Evolutionary conservation across 2,113 vertebrate genomes (phyloP).

Genomic region (Podilymbus podiceps): DNA sequence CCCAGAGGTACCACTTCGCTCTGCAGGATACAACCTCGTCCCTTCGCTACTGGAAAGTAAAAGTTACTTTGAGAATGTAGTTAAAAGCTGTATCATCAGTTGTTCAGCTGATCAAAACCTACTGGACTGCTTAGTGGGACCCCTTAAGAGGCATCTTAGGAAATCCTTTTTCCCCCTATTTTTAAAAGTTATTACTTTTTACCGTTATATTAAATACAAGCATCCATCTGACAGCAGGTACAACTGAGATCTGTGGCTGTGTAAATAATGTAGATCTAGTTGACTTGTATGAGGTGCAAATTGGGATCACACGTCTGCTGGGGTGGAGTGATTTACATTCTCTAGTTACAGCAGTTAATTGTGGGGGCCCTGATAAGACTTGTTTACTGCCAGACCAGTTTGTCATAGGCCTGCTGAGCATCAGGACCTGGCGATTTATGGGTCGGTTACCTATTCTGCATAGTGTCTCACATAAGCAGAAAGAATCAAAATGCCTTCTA

Average conservation of each 20-base stretch:
- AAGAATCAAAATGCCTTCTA: neutral
- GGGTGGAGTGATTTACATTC: slow-evolving; percentile 78
- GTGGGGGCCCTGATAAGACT: slow-evolving; percentile 58
- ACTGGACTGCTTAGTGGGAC: neutral
- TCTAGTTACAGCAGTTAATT: slow-evolving; percentile 70
- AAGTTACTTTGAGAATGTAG: neutral
- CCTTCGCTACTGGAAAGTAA: neutral
- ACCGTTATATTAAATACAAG: neutral
- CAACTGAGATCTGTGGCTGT: slow-evolving; percentile 78
- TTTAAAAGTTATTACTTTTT: slow-evolving; percentile 25
- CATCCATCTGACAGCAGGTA: slow-evolving; percentile 50
- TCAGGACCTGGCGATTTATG: neutral
- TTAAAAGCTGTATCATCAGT: neutral
- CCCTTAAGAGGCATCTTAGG: neutral
- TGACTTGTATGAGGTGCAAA: slow-evolving; percentile 86
- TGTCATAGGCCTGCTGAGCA: slow-evolving; percentile 19
- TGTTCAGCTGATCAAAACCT: neutral
- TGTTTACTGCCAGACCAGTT: slow-evolving; percentile 57
- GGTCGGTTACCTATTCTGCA: neutral
- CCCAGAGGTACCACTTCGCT: neutral
- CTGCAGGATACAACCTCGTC: neutral
- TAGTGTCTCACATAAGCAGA: neutral
- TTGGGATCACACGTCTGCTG: slow-evolving; percentile 70
- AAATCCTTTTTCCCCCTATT: neutral
- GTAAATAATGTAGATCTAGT: slow-evolving; percentile 79